Percentiles rank a stretch among this genome's conserved stretches.
Conservation (phyloP, 2,113 vertebrate genomes). For the Ophthalmolycus amberensis region DNA sequence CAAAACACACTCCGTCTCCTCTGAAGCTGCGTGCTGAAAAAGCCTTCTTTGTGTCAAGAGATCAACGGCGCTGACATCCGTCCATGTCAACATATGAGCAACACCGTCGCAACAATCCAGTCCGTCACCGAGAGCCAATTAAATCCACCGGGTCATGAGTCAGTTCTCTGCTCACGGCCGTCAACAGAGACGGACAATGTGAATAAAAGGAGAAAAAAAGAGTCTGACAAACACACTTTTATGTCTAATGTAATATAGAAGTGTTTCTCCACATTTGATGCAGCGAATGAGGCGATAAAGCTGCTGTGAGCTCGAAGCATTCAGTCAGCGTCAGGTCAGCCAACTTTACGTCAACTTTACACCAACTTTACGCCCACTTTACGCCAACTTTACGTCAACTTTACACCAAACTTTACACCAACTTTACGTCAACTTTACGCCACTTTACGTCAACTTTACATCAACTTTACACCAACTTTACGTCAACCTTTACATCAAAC, state of each 20-base stretch:
- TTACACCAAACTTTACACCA: no score
- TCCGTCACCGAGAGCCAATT: conserved; percentile 48
- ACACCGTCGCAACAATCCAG: conserved; percentile 32
- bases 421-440: no score
- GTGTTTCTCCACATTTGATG: conserved; percentile 24
- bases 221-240: conserved; percentile 37
- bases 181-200: conserved; percentile 9
- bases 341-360: no score
- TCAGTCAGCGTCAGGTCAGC: no score
- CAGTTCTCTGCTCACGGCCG: neutral
- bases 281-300: conserved; percentile 48
- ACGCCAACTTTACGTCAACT: no score
- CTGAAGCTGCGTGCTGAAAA: conserved; percentile 45
- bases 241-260: neutral
- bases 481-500: no score
- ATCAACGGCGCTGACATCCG: conserved; percentile 14
- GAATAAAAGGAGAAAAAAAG: conserved; percentile 12
- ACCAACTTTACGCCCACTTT: no score
- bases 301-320: conserved; percentile 14
- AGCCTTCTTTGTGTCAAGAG: conserved; percentile 50
- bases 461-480: no score
- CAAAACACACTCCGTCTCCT: conserved; percentile 36
- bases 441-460: no score
- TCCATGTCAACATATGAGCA: conserved; percentile 49
- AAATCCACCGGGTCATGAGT: conserved; percentile 13